Percentiles rank a stretch among this genome's conserved stretches.
These are phyloP conservation scores for Coecobrya sp. DNA, from an alignment of 2,888 invertebrate genomes.

Conservation along the genomic window DNA sequence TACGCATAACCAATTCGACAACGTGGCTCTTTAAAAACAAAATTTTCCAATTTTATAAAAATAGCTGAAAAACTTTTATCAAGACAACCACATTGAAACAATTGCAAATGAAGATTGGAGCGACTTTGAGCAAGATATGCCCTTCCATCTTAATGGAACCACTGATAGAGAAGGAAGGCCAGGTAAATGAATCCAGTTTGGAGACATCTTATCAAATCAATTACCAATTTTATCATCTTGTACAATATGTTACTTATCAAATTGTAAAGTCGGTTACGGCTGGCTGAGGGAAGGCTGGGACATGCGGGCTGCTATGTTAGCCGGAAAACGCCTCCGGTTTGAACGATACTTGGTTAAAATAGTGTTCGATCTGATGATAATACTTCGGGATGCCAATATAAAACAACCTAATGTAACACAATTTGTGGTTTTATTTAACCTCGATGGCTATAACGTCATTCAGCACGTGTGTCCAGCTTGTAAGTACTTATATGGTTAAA, in stretches of 20 bases:
- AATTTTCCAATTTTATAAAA: background rate
- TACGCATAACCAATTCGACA: background rate
- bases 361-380: constrained; percentile 4
- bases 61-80: constrained; percentile 25
- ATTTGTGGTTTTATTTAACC: background rate
- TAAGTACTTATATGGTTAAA: background rate
- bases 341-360: too few species aligned
- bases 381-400: background rate
- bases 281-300: too few species aligned
- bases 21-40: background rate
- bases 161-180: constrained; percentile 40
- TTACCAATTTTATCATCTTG: too few species aligned
- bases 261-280: too few species aligned
- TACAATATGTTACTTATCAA: too few species aligned
- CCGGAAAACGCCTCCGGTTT: too few species aligned
- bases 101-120: constrained; percentile 53
- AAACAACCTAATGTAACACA: constrained; percentile 58
- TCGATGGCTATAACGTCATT: constrained; percentile 63
- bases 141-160: background rate
- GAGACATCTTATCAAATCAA: too few species aligned
- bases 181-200: constrained; percentile 12
- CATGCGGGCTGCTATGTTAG: too few species aligned
- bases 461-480: constrained; percentile 67
- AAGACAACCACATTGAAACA: constrained; percentile 25
- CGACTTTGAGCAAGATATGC: constrained; percentile 31